Conservation (phyloP, 2,797 vertebrate species). For the Darevskia nairensis region DNA sequence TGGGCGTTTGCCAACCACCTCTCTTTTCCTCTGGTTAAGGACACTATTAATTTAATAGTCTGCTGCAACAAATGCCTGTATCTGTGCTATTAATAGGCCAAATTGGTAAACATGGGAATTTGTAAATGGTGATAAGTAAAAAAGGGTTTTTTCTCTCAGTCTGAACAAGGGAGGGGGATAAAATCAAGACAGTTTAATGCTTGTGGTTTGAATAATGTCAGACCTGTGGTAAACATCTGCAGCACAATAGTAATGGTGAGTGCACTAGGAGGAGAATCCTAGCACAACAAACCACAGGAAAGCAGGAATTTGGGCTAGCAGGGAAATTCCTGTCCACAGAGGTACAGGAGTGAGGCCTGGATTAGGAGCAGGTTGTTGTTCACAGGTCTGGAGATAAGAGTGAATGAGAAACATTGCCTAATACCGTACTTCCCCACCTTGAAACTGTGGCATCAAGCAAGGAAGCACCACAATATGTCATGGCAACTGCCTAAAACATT, state of each 20-base stretch:
- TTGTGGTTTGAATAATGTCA: not conserved
- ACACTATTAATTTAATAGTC: conserved; percentile 27
- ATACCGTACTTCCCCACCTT: not conserved
- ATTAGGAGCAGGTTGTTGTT: no score
- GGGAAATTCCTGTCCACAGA: not conserved
- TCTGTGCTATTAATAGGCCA: not conserved
- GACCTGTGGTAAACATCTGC: conserved; percentile 52
- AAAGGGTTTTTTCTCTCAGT: not conserved
- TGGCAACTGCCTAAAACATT: no score
- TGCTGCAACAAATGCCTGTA: conserved; percentile 35
- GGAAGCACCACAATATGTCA: no score
- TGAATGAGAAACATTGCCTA: not conserved
- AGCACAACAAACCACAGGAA: not conserved
- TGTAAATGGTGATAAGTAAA: not conserved
- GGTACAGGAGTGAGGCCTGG: not conserved
- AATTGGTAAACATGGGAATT: not conserved
- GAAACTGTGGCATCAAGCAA: no score
- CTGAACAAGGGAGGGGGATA: conserved; percentile 16
- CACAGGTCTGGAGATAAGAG: no score
- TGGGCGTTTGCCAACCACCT: conserved; percentile 17
- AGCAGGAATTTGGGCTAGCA: not conserved
- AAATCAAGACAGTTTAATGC: conserved; percentile 48
- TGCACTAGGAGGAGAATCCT: not conserved
- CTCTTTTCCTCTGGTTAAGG: conserved; percentile 14
- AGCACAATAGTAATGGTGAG: not conserved